A percentile compares a stretch with the other conserved stretches of the same genome.
Conservation (phyloP, 2,797 vertebrate genomes). For the Enteromius fasciolatus region DNA sequence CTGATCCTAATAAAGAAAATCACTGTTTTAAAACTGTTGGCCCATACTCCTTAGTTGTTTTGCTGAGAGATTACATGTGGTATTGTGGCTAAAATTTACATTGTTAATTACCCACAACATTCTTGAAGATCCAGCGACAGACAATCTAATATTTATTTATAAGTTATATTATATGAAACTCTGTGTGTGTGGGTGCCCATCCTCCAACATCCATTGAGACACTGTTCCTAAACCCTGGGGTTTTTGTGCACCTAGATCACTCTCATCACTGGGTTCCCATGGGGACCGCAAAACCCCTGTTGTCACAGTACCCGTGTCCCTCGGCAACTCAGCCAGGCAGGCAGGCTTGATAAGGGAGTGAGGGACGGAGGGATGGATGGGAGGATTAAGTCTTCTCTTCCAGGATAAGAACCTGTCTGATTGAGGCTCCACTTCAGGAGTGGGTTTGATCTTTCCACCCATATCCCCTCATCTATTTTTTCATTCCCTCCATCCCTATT, state of each 20-base stretch:
- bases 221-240: slow-evolving; percentile 65
- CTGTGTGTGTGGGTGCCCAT: slow-evolving; percentile 55
- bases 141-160: background rate
- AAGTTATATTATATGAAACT: background rate
- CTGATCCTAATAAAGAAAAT: background rate
- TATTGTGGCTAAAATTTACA: slow-evolving; percentile 37
- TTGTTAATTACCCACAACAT: slow-evolving; percentile 30
- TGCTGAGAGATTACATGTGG: slow-evolving; percentile 14
- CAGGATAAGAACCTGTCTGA: slow-evolving; percentile 73
- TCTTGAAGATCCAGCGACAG: slow-evolving; percentile 22
- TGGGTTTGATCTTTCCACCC: slow-evolving; percentile 75
- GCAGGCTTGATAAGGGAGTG: slow-evolving; percentile 26
- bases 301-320: slow-evolving; percentile 73
- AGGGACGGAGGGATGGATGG: slow-evolving; percentile 29
- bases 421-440: slow-evolving; percentile 68
- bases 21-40: background rate
- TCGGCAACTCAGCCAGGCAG: slow-evolving; percentile 58
- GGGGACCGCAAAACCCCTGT: slow-evolving; percentile 71
- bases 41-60: background rate
- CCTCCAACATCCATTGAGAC: slow-evolving; percentile 67
- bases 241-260: slow-evolving; percentile 75
- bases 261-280: slow-evolving; percentile 73
- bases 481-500: slow-evolving; percentile 68
- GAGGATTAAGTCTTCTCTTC: slow-evolving; percentile 76
- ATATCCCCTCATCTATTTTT: slow-evolving; percentile 66